Conservation (phyloP, 1,140 invertebrate genomes). For the Drosophila takahashii region DNA sequence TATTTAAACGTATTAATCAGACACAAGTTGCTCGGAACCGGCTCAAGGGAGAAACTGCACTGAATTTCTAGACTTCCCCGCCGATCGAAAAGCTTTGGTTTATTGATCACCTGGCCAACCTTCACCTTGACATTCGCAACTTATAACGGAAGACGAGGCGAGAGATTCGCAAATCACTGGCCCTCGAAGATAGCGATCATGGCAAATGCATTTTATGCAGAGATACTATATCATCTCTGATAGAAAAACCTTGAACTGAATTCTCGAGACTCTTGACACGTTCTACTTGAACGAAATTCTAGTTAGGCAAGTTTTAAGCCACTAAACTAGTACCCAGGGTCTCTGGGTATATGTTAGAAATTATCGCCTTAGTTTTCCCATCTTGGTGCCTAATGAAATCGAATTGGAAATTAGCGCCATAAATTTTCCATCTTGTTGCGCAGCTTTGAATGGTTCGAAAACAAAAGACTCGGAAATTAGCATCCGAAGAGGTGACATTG, state of each 20-base stretch:
- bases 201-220: slow-evolving; percentile 35
- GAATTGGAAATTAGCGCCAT: slow-evolving; percentile 13
- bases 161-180: slow-evolving; percentile 14
- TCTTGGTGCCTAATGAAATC: slow-evolving; percentile 3
- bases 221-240: slow-evolving; percentile 5
- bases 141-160: slow-evolving; percentile 22
- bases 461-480: slow-evolving; percentile 37
- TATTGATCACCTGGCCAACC: slow-evolving; percentile 52
- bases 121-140: slow-evolving; percentile 77
- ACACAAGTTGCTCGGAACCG: slow-evolving; percentile 32
- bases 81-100: not conserved
- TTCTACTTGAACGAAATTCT: slow-evolving; percentile 61
- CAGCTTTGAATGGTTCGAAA: slow-evolving; percentile 22
- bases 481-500: slow-evolving; percentile 35
- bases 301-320: slow-evolving; percentile 53
- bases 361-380: slow-evolving; percentile 1
- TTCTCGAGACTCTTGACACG: slow-evolving; percentile 54
- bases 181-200: not conserved
- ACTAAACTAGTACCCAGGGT: slow-evolving; percentile 1
- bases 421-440: slow-evolving; percentile 27
- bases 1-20: slow-evolving; percentile 31
- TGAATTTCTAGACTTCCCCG: slow-evolving; percentile 5
- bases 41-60: slow-evolving; percentile 24
- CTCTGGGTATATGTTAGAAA: slow-evolving; percentile 1
- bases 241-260: slow-evolving; percentile 57